These are phyloP conservation scores for Hemichromis elongatus DNA, from an alignment of 2,113 vertebrate species.

Conservation along the genomic window DNA sequence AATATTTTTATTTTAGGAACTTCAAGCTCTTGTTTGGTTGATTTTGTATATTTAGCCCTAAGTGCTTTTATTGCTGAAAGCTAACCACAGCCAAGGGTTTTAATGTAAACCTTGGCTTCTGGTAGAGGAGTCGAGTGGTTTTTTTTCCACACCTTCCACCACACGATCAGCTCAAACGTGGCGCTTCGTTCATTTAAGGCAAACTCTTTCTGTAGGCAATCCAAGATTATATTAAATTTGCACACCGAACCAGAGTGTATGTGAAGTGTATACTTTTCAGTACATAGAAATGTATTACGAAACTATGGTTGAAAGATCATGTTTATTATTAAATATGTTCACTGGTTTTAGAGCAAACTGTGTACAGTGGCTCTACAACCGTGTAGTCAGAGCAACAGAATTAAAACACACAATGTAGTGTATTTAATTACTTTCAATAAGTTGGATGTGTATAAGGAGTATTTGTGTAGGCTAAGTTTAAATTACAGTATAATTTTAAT, in stretches of 20 bases:
- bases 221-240: neutral
- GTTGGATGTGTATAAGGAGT: fast-evolving
- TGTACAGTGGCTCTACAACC: neutral
- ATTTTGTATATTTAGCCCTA: neutral
- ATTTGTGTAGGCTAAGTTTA: neutral
- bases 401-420: neutral
- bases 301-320: neutral
- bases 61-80: neutral
- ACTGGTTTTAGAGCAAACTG: neutral
- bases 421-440: neutral
- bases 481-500: neutral
- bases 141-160: neutral
- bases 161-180: neutral
- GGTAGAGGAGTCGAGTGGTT: neutral
- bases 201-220: neutral
- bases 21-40: neutral
- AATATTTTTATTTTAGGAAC: neutral
- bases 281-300: neutral
- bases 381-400: neutral
- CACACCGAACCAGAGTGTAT: neutral
- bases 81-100: neutral
- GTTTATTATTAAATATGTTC: neutral
- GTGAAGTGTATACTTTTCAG: neutral
- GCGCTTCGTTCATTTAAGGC: neutral
- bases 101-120: neutral